These are phyloP conservation scores for Prionailurus viverrinus DNA, from an alignment of 2,113 vertebrate genomes.

Conservation along the genomic window DNA sequence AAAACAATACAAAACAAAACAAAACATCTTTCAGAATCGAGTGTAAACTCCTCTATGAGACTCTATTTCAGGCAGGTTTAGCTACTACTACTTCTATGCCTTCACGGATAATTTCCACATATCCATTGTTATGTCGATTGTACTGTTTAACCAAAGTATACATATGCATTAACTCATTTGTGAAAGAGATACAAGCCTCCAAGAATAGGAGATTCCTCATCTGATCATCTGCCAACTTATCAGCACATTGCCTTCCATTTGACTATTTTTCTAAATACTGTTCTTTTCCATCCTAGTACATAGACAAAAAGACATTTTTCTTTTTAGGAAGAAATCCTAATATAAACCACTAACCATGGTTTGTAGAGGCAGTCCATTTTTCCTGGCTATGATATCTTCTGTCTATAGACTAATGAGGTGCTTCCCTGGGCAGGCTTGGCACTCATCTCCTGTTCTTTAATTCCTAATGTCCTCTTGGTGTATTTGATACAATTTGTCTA, in stretches of 20 bases:
- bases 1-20: not conserved
- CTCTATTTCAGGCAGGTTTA: not conserved
- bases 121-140: not conserved
- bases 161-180: not conserved
- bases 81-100: not conserved
- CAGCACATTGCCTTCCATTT: not conserved
- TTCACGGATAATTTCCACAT: not conserved
- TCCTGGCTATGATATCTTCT: not conserved
- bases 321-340: not conserved
- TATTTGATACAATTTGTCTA: not conserved
- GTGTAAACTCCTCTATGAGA: not conserved
- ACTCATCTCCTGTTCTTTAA: not conserved
- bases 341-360: not conserved
- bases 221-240: not conserved
- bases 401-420: not conserved
- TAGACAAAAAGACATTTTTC: not conserved
- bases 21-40: not conserved
- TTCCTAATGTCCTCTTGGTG: not conserved
- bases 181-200: not conserved
- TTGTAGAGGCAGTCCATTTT: not conserved
- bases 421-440: not conserved
- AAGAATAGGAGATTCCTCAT: not conserved
- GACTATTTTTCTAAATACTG: not conserved
- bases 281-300: not conserved
- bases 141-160: not conserved